These are phyloP conservation scores for Eupithecia exiguata DNA, from an alignment of 2,888 invertebrate genomes.

Conservation along the genomic window DNA sequence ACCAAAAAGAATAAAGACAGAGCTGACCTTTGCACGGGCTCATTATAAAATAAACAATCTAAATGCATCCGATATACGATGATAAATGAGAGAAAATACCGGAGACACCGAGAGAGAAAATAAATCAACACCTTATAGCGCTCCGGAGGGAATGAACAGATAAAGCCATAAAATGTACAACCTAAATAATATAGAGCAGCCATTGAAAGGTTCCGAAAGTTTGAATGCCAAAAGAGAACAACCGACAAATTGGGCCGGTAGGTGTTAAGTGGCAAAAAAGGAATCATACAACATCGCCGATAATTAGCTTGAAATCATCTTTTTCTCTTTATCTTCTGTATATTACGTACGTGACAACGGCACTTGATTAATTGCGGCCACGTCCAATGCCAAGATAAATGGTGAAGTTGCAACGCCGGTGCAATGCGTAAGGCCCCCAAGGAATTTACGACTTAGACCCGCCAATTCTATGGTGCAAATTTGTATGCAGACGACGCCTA, in stretches of 20 bases:
- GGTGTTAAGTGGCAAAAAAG: constrained; percentile 78
- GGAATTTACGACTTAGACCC: constrained; percentile 56
- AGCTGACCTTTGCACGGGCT: constrained; percentile 50
- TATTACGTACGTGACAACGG: constrained; percentile 78
- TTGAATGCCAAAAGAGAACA: constrained; percentile 62
- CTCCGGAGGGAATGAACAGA: constrained; percentile 43
- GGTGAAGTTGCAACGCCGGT: constrained; percentile 48
- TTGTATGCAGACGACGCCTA: constrained; percentile 38
- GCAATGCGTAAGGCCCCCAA: constrained; percentile 42
- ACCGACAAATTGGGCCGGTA: constrained; percentile 68
- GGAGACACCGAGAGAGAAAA: constrained; percentile 49
- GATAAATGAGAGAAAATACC: constrained; percentile 58
- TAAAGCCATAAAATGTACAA: constrained; percentile 38
- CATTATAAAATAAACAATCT: constrained; percentile 64
- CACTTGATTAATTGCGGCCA: constrained; percentile 79
- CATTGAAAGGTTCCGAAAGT: constrained; percentile 47
- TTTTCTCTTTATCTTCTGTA: constrained; percentile 75
- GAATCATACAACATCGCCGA: constrained; percentile 66
- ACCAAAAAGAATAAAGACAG: constrained; percentile 40
- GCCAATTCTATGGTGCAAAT: constrained; percentile 54
- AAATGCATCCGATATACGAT: constrained; percentile 61
- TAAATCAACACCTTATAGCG: constrained; percentile 54
- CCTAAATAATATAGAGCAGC: constrained; percentile 44
- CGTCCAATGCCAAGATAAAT: constrained; percentile 78
- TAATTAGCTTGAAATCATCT: constrained; percentile 81